Percentiles rank a stretch among this genome's conserved stretches.
phyloP scores from a whole-genome alignment of 2,888 invertebrate genomes.

The Antheraea yamamai region DNA sequence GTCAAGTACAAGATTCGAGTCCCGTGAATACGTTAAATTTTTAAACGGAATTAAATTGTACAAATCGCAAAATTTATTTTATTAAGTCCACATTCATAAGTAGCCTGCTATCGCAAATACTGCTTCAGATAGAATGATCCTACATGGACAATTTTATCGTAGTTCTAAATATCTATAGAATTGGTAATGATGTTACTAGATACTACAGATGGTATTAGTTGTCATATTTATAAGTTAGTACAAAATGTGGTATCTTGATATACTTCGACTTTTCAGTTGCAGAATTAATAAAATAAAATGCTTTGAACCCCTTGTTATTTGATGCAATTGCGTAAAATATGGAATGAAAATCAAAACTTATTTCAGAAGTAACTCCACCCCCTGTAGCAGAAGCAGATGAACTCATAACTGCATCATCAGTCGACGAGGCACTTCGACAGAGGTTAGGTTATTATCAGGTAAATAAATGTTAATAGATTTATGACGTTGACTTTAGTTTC shows the following conservation, averaged over 20 bases:
- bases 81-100: too few species aligned
- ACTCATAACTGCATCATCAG: constrained; percentile 77
- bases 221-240: background rate
- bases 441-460: constrained; percentile 90
- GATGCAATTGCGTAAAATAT: background rate
- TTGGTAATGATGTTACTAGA: background rate
- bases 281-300: background rate
- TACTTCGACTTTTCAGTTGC: background rate
- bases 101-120: too few species aligned
- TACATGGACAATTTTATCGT: background rate
- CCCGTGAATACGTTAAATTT: too few species aligned
- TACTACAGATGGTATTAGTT: background rate
- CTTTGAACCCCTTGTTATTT: background rate
- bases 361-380: constrained; percentile 46
- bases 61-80: too few species aligned
- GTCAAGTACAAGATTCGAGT: too few species aligned
- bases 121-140: background rate
- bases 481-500: background rate
- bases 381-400: constrained; percentile 41
- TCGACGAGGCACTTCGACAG: constrained; percentile 90
- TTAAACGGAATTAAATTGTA: too few species aligned
- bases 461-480: constrained; percentile 24
- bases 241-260: background rate
- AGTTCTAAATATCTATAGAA: background rate
- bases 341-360: background rate